Percentiles rank a stretch among this genome's conserved stretches.
These are phyloP conservation scores for Cephalopholis sonnerati DNA, from an alignment of 2,113 vertebrate species.

Conservation along the genomic window DNA sequence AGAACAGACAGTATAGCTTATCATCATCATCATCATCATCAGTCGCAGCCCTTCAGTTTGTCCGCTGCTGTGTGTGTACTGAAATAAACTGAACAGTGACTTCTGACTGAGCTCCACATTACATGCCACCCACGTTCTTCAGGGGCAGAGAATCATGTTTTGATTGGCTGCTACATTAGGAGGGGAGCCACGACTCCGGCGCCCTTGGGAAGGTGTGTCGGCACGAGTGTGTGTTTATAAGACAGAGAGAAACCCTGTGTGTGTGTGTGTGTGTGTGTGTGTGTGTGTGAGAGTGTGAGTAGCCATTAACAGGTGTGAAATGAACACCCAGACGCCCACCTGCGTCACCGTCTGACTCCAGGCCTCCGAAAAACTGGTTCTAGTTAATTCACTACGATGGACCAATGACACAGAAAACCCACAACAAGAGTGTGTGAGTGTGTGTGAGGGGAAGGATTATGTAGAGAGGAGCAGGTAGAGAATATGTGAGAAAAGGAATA, in stretches of 20 bases:
- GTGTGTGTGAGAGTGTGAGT: conserved; percentile 23
- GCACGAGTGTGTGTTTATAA: conserved; percentile 26
- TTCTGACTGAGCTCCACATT: conserved; percentile 13
- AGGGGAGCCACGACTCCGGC: conserved; percentile 31
- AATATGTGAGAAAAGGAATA: neutral
- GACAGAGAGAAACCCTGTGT: neutral
- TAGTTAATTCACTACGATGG: conserved; percentile 23
- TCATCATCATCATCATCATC: neutral
- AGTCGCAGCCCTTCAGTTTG: neutral
- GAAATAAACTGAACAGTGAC: conserved; percentile 7
- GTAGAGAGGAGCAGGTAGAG: neutral
- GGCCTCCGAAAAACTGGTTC: neutral
- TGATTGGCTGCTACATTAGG: conserved; percentile 59
- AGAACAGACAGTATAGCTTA: too few species aligned
- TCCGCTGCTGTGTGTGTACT: neutral
- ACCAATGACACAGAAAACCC: conserved; percentile 13
- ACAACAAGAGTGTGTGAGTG: neutral
- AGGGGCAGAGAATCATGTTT: conserved; percentile 33
- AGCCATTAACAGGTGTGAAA: conserved; percentile 72
- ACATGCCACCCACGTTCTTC: conserved; percentile 39
- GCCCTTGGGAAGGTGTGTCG: conserved; percentile 48
- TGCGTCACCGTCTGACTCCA: conserved; percentile 58
- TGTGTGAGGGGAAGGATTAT: neutral
- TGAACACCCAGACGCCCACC: conserved; percentile 66
- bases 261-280: conserved; percentile 23